Conservation (phyloP, 2,797 vertebrate species). For the Xyrichtys novacula region DNA sequence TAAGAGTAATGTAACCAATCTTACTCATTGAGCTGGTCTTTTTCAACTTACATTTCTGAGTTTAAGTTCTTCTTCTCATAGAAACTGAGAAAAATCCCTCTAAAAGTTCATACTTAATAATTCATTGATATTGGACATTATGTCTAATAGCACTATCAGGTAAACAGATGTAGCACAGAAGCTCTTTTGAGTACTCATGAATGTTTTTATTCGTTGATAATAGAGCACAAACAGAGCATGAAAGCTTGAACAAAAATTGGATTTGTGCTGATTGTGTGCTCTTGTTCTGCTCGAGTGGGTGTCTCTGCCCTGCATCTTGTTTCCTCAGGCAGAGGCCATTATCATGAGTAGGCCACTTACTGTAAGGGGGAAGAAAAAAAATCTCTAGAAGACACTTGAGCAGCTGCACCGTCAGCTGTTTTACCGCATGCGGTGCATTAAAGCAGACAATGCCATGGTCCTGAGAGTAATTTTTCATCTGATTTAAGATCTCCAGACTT, state of each 20-base stretch:
- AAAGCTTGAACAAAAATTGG: not conserved
- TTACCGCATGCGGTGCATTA: slow-evolving; percentile 25
- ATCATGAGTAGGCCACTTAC: slow-evolving; percentile 25
- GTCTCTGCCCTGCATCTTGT: not conserved
- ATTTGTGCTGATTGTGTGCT: not conserved
- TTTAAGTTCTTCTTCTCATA: not conserved
- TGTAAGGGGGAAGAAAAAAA: not conserved
- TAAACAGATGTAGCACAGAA: slow-evolving; percentile 31
- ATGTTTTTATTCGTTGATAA: not conserved
- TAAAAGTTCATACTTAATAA: slow-evolving; percentile 11
- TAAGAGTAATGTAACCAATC: no score
- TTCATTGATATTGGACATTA: slow-evolving; percentile 15
- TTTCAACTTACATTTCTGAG: no score
- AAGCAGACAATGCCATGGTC: slow-evolving; percentile 27
- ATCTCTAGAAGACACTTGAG: slow-evolving; percentile 6
- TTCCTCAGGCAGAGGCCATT: slow-evolving; percentile 17
- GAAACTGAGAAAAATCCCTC: not conserved
- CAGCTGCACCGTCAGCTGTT: slow-evolving; percentile 50
- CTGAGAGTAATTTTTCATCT: slow-evolving; percentile 58
- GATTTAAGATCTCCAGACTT: slow-evolving; percentile 52
- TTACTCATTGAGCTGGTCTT: no score
- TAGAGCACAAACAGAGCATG: no score
- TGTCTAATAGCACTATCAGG: not conserved
- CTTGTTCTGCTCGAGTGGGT: slow-evolving; percentile 20
- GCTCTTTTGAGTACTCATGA: not conserved